phyloP scores from a whole-genome alignment of 1,140 invertebrate species.

The Drosophila pruinosa region DNA sequence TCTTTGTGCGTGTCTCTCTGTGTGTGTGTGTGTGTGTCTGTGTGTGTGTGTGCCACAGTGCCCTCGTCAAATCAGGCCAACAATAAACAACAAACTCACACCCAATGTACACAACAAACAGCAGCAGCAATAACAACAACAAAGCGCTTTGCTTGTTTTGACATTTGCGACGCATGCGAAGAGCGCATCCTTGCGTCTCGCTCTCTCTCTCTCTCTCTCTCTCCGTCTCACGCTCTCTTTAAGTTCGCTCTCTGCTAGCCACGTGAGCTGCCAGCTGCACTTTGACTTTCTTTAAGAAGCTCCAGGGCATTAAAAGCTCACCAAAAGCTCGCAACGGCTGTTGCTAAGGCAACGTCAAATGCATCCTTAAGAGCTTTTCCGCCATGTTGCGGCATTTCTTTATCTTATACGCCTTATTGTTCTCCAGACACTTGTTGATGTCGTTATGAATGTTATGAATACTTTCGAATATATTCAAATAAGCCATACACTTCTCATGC shows the following conservation, averaged over 20 bases:
- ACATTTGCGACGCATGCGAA: slow-evolving; percentile 56
- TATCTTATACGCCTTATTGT: not conserved
- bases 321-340: slow-evolving; percentile 16
- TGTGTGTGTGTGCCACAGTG: slow-evolving; percentile 26
- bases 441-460: too few species aligned
- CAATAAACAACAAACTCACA: slow-evolving; percentile 63
- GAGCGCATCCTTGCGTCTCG: not conserved
- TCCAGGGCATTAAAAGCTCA: slow-evolving; percentile 36
- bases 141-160: slow-evolving; percentile 56
- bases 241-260: slow-evolving; percentile 6
- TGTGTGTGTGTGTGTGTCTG: not conserved
- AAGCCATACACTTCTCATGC: too few species aligned
- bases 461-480: too few species aligned
- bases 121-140: slow-evolving; percentile 1
- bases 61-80: slow-evolving; percentile 63
- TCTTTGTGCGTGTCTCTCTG: not conserved
- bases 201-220: slow-evolving; percentile 1
- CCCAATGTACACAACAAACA: slow-evolving; percentile 11
- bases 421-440: slow-evolving; percentile 59
- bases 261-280: slow-evolving; percentile 57
- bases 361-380: slow-evolving; percentile 41
- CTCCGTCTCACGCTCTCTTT: not conserved
- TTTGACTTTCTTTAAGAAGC: slow-evolving; percentile 32
- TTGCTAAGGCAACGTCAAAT: slow-evolving; percentile 7
- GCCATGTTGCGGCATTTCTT: not conserved